These are phyloP conservation scores for Herpailurus yagouaroundi DNA, from an alignment of 2,113 vertebrate genomes.

Conservation along the genomic window DNA sequence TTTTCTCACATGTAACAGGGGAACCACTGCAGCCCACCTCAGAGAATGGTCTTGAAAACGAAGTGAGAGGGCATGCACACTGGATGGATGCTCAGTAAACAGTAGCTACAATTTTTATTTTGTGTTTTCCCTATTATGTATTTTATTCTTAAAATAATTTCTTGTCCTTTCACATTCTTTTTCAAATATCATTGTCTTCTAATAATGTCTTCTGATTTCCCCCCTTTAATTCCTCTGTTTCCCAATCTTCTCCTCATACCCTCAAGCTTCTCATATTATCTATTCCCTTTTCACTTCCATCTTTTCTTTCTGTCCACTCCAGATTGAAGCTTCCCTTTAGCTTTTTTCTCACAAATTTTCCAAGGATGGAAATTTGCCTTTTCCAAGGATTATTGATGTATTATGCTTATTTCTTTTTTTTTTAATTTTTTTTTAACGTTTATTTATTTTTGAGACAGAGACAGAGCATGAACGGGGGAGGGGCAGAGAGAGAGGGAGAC, in stretches of 20 bases:
- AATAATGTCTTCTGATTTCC: not conserved
- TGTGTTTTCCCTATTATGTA: not conserved
- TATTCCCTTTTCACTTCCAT: not conserved
- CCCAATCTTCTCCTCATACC: not conserved
- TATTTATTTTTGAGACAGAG: no score
- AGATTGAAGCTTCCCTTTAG: not conserved
- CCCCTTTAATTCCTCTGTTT: not conserved
- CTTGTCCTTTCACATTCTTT: not conserved
- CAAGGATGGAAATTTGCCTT: not conserved
- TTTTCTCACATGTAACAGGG: not conserved
- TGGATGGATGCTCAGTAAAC: not conserved
- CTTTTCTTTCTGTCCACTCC: not conserved
- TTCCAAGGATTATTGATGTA: not conserved
- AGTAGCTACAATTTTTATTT: not conserved
- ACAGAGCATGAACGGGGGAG: no score
- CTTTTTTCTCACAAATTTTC: not conserved
- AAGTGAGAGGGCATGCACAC: not conserved
- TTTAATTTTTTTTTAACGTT: no score
- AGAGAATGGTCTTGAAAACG: not conserved
- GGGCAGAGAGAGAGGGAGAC: no score
- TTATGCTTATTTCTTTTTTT: not conserved
- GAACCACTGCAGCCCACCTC: not conserved
- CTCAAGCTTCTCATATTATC: not conserved
- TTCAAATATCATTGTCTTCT: not conserved
- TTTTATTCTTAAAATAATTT: not conserved